Evolutionary conservation across 2,113 vertebrate species (phyloP), one percentile per base, ranked within the genome.

Genomic region (Petromus typicus): DNA sequence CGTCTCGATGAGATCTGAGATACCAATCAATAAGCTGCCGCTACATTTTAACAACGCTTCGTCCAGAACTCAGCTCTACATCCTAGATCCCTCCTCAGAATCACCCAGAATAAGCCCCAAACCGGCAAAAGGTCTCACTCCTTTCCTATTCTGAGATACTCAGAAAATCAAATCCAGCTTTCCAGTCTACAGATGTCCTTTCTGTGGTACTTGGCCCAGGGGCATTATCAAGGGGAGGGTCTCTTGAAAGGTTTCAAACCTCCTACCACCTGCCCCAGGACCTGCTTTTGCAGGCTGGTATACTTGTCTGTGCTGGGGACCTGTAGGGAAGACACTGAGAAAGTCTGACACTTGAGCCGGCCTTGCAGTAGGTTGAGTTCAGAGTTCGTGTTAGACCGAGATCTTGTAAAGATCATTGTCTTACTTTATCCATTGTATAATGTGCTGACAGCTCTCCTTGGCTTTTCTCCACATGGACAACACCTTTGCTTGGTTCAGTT

Each of bases 331-430:
- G 43, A 5, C 12, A 10, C 14, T 12, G 57, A 18, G 27, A 10
- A 34, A 22, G 20, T 16, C 25, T 20, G 32, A n/a, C 34, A 7
- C 34, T 59, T 0, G 0, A 56, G n/a, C n/a, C 23, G 37, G 23
- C 18, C 61, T 48, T 30, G 32, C 27, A 23, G 43, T 9, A 22
- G 6, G 6, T 34, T 8, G 25, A 67, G 18, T 73, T 54, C 7
- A 40, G 34, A 59, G 1, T 27, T 76, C 51, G 27, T 32, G 25
- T 80, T 66, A 80, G 32, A 75, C 37, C 34, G 57, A 37, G 9
- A 34, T 20, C 13, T 23, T 22, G 13, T 48, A 75, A 51, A 40
- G 18, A 32, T 79, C n/a, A n/a, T 63, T 16, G 5, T 14, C 0
- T 7, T 34, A 23, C n/a, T 40, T 59, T 40, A 61, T 45, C 34